phyloP scores from a whole-genome alignment of 2,888 invertebrate species.

The Sepiola atlantica region DNA sequence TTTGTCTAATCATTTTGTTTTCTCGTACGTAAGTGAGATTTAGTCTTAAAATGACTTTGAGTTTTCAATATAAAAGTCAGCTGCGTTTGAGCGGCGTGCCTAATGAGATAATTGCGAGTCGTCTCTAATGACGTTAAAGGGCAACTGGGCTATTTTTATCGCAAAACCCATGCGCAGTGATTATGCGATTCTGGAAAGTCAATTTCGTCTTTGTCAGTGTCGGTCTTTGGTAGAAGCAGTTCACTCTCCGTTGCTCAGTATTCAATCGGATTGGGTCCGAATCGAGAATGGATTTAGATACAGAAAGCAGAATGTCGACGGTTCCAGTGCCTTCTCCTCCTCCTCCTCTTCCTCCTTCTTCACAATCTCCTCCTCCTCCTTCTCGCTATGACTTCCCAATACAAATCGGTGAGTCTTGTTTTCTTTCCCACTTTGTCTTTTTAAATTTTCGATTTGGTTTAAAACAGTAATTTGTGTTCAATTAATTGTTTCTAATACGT shows the following conservation, averaged over 20 bases:
- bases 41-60: not conserved
- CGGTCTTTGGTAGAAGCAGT: not conserved
- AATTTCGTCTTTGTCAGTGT: not conserved
- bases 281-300: conserved; percentile 4
- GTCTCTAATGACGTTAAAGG: not conserved
- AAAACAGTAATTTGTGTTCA: not conserved
- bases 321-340: too few species aligned
- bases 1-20: not conserved
- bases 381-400: not conserved
- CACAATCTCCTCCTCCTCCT: too few species aligned
- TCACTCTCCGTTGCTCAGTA: not conserved
- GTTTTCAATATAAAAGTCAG: not conserved
- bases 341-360: too few species aligned
- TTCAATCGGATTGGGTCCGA: not conserved
- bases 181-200: not conserved
- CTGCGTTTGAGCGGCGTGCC: not conserved
- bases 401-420: not conserved
- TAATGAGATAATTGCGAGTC: not conserved
- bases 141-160: not conserved
- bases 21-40: not conserved
- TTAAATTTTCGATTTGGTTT: not conserved
- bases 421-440: not conserved
- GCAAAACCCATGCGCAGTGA: not conserved
- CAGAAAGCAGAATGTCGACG: not conserved
- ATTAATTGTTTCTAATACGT: too few species aligned